Evolutionary conservation across 2,797 vertebrate species (phyloP).

Genomic region (Sciurus vulgaris): DNA sequence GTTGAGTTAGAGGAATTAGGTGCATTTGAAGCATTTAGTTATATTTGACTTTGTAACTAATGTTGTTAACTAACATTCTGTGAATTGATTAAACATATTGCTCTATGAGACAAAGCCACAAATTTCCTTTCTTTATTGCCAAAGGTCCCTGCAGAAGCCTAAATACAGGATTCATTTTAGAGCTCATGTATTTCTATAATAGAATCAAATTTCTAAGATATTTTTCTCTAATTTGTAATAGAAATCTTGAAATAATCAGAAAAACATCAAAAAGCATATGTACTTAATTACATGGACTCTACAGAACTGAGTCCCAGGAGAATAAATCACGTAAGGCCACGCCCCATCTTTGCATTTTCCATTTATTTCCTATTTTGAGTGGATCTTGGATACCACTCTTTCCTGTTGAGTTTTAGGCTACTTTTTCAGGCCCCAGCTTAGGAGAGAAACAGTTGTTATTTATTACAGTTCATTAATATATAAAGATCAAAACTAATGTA

Average conservation of each 20-base stretch:
- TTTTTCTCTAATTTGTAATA: constrained; percentile 12
- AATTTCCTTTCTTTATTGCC: constrained; percentile 5
- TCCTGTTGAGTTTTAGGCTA: background rate
- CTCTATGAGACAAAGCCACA: background rate
- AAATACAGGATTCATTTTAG: constrained; percentile 46
- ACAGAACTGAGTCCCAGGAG: constrained; percentile 20
- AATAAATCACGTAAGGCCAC: background rate
- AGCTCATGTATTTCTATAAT: background rate
- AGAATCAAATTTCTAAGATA: constrained; percentile 11
- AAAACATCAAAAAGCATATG: background rate
- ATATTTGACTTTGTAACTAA: background rate
- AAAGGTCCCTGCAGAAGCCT: background rate
- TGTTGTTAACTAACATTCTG: background rate
- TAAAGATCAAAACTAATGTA: background rate
- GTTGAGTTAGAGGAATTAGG: background rate
- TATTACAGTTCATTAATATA: background rate
- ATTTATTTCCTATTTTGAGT: background rate
- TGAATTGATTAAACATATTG: background rate
- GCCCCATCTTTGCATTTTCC: background rate
- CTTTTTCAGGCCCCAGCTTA: background rate
- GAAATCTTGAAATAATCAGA: constrained; percentile 47
- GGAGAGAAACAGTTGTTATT: background rate
- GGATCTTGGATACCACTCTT: background rate
- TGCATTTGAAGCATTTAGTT: background rate
- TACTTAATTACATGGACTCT: background rate